phyloP scores from a whole-genome alignment of 2,888 invertebrate genomes.

The Petrolisthes manimaculis region DNA sequence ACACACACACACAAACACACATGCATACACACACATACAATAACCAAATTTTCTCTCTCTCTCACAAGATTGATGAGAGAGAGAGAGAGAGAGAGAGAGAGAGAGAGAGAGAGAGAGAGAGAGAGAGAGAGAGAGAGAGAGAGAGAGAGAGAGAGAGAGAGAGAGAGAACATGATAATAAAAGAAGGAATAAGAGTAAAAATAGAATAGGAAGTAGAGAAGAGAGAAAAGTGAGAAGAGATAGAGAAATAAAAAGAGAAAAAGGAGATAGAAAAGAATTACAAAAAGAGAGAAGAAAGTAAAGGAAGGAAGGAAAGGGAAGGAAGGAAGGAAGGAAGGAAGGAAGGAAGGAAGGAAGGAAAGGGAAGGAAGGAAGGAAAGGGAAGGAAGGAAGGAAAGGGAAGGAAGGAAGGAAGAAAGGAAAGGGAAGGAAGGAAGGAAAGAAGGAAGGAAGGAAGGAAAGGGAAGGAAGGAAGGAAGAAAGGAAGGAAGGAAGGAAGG shows the following conservation, averaged over 20 bases:
- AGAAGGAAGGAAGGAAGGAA: not conserved
- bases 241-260: not conserved
- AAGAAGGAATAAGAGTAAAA: not conserved
- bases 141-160: conserved; percentile 36
- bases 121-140: conserved; percentile 36
- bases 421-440: not conserved
- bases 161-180: not conserved
- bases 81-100: not conserved
- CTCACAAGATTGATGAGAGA: not conserved
- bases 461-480: not conserved
- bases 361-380: not conserved
- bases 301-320: not conserved
- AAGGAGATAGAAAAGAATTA: not conserved
- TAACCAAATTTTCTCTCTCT: not conserved
- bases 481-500: not conserved
- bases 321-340: not conserved
- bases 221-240: not conserved
- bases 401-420: not conserved
- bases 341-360: not conserved
- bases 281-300: not conserved
- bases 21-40: not conserved
- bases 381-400: not conserved
- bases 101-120: conserved; percentile 8
- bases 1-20: not conserved
- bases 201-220: not conserved